Evolutionary conservation across 2,113 vertebrate species (phyloP).

Genomic region (Mobula birostris): DNA sequence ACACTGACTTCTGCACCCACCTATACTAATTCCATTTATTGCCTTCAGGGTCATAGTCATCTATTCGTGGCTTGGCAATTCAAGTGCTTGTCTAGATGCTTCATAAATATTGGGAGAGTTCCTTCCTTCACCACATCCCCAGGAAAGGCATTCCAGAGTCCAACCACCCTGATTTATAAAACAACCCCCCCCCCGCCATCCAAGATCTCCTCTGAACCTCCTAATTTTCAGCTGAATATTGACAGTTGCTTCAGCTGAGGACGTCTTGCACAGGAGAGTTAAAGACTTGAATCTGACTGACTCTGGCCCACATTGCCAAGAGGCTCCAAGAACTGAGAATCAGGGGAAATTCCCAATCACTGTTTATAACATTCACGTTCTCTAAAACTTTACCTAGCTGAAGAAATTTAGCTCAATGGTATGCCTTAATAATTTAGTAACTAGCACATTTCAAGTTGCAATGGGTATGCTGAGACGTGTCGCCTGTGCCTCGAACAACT

Average conservation of each 20-base stretch:
- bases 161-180: too few relatives aligned
- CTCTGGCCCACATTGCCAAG: not conserved
- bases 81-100: too few relatives aligned
- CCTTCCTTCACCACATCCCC: too few relatives aligned
- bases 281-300: not conserved
- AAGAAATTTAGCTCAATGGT: not conserved
- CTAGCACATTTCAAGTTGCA: not conserved
- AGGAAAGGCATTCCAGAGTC: too few relatives aligned
- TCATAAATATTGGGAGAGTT: too few relatives aligned
- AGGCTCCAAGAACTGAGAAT: not conserved
- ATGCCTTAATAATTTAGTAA: not conserved
- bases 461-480: not conserved
- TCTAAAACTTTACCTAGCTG: not conserved
- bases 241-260: not conserved
- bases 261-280: not conserved
- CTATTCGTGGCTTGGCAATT: too few relatives aligned
- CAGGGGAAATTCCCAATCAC: not conserved
- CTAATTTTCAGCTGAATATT: not conserved
- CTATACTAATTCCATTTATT: too few relatives aligned
- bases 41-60: too few relatives aligned
- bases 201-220: too few relatives aligned
- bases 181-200: too few relatives aligned
- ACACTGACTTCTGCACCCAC: too few relatives aligned
- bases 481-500: not conserved
- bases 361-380: not conserved